Base-by-base conservation (phyloP, 2,888 invertebrate genomes). In the Invenusta paracnida region DNA sequence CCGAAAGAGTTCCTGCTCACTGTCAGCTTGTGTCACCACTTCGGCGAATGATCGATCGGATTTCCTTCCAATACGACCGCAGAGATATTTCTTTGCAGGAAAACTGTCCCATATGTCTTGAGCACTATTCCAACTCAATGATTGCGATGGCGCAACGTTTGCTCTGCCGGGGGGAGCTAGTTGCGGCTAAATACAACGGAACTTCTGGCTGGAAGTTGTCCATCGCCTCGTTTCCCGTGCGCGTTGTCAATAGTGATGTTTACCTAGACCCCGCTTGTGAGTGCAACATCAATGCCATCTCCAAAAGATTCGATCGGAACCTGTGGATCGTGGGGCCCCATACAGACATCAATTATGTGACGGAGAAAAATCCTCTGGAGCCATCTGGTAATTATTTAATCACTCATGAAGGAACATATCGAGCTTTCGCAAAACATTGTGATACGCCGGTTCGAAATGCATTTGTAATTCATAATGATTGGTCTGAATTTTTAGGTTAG, bases 401-500 rank as follows among this genome's bases (percentile, higher is more conserved):
- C 25, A 73, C 73, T 23, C 73, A 73, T 25, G 73, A 73, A 73
- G 73, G 73, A 5, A 73, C 73, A 5, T 73, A 73, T 23, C 11
- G 73, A 73, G 73, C 73, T 13, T 73, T 73, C 23, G 73, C 73
- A 2, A 73, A 73, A 25, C 27, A 73, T 23, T 73, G 73, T 25
- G 73, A 73, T 5, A 5, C 5, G 17, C 73, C 73, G 5, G 27
- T 73, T 73, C 2, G 17, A 5, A 73, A 73, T 73, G 73, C 73
- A 73, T 73, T 73, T 73, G 73, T 73, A 13, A 2, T 13, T 5
- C 17, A 23, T 23, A 73, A 73, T 73, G 73, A 73, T 23, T 73
- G 73, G 73, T 73, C 73, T n/a, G 73, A 73, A 73, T 73, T 73
- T 73, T 73, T 73, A n/a, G 73, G 73, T 2, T 73, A 73, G 25